Base-by-base conservation (phyloP, 2,113 vertebrate species). In the Indri indri region DNA sequence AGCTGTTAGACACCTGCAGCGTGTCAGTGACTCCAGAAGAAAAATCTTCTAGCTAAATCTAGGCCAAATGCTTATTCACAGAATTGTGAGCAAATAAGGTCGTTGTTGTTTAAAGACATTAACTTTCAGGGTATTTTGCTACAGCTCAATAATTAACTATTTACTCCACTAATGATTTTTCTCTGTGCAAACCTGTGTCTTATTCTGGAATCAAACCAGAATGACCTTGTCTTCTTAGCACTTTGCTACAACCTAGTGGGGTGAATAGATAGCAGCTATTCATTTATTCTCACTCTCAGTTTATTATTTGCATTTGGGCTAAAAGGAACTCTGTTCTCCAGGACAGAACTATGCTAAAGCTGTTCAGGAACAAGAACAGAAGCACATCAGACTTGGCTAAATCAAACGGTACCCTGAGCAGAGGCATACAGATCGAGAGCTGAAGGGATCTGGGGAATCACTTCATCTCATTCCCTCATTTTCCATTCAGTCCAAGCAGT, bases 311-410 rank as follows among this genome's bases (percentile, higher is more conserved):
- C 54, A 68, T 88, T 88, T 68, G 27, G 20, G 79, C 54, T 86
- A 57, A 95, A 94, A 94, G 81, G 74, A 89, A 40, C 34, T 73
- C 94, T 94, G 45, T 96, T 94, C 82, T 94, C 42, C 2, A n/a
- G 83, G 54, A 88, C 47, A 74, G 52, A 95, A 91, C 45, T 61
- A 42, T n/a, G 82, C 30, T 68, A 59, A 57, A 88, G 32, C 79
- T 91, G 71, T 90, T 81, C 40, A 95, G 57, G 86, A 68, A 32
- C 10, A 74, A 45, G 23, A 92, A 92, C n/a, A 59, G 71, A 30
- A 63, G n/a, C 30, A 27, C 8, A 37, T 94, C 76, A 52, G 37
- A 61, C n/a, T 66, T 5, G 42, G 88, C 77, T 4, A n/a, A 88
- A 34, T 70, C 0, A n/a, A 91, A 68, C n/a, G 34, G 34, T 70